Conservation (phyloP, 2,113 vertebrate species). For the Aythya baeri region DNA sequence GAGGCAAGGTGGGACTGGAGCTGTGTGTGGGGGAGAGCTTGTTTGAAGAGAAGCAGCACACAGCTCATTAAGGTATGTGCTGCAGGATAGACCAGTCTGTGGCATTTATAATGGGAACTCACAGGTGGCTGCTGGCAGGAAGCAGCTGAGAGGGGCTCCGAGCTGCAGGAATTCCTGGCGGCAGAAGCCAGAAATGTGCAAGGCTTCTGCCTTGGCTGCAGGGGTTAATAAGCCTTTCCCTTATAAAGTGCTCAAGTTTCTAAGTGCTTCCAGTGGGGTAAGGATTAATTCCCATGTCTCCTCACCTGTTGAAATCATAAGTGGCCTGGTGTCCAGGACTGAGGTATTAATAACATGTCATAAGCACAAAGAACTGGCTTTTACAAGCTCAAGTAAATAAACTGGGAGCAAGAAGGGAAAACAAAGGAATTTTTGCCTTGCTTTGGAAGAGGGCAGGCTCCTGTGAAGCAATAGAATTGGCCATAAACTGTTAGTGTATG, state of each 20-base stretch:
- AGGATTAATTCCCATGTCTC: background rate
- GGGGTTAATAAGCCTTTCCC: background rate
- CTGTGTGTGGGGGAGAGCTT: background rate
- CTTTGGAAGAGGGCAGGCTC: background rate
- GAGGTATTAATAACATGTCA: background rate
- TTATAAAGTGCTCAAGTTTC: background rate
- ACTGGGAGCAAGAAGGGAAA: background rate
- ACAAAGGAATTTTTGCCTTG: background rate
- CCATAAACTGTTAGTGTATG: rapidly evolving
- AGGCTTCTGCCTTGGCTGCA: background rate
- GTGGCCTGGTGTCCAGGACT: background rate
- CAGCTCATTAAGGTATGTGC: background rate
- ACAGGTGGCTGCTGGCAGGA: background rate
- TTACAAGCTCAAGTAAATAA: background rate
- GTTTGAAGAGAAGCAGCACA: background rate
- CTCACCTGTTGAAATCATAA: background rate
- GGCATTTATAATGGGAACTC: background rate
- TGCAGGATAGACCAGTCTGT: background rate
- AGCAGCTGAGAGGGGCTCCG: background rate
- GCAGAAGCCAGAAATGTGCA: background rate
- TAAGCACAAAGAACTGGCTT: background rate
- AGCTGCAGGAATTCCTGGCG: background rate
- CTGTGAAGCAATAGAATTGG: background rate
- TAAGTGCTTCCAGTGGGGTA: background rate
- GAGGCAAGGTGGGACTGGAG: background rate